A percentile compares a stretch with the other conserved stretches of the same genome.
These are phyloP conservation scores for Oscarella lobularis DNA, from an alignment of 37 sponge, comb jelly and placozoan genomes.

Conservation along the genomic window DNA sequence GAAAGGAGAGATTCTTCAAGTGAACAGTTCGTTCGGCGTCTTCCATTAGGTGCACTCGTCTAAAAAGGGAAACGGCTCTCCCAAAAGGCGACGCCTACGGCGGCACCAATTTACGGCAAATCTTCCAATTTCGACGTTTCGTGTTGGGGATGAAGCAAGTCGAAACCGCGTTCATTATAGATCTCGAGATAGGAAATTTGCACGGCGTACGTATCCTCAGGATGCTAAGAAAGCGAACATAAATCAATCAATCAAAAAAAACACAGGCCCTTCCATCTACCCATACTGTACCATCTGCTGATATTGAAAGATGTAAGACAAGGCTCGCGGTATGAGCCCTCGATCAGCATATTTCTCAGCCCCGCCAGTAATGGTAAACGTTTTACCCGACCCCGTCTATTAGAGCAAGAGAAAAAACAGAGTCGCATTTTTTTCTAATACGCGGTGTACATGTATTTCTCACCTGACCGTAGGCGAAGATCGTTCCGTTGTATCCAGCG, in stretches of 20 bases:
- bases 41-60: constrained; percentile 65
- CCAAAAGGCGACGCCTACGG: no score
- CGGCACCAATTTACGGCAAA: constrained; percentile 70
- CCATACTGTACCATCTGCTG: constrained; percentile 3
- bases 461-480: constrained; percentile 99
- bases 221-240: constrained; percentile 20
- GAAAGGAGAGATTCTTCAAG: constrained; percentile 80
- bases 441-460: neutral
- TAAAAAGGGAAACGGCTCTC: no score
- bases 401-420: no score
- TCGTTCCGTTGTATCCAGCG: constrained; percentile 96
- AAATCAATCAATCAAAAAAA: neutral
- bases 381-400: constrained; percentile 94
- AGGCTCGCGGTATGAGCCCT: constrained; percentile 79
- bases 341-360: constrained; percentile 58
- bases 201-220: constrained; percentile 60
- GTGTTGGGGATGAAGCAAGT: constrained; percentile 85
- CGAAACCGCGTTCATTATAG: constrained; percentile 92
- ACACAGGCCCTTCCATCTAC: no score
- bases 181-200: constrained; percentile 95
- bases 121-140: constrained; percentile 82
- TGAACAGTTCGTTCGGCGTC: constrained; percentile 61
- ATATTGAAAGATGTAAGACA: constrained; percentile 37
- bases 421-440: no score
- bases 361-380: constrained; percentile 77